These are phyloP conservation scores for Argynnis bischoffii DNA, from an alignment of 2,888 invertebrate genomes.

Conservation along the genomic window DNA sequence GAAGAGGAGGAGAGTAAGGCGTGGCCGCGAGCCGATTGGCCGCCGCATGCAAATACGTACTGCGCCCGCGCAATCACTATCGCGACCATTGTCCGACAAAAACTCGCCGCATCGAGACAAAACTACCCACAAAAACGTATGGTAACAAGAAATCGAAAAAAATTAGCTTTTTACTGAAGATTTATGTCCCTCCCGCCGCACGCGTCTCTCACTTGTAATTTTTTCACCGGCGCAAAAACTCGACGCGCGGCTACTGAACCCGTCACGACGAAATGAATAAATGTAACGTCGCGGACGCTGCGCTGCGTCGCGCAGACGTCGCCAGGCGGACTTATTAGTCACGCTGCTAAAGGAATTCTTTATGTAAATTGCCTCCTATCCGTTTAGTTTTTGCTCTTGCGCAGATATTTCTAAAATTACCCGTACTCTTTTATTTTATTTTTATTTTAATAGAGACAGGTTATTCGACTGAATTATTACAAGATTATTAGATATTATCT, in stretches of 20 bases:
- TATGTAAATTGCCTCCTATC: conserved; percentile 11
- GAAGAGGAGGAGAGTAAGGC: conserved; percentile 39
- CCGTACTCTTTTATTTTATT: not conserved
- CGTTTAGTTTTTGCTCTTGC: conserved; percentile 8
- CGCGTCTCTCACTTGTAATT: conserved; percentile 32
- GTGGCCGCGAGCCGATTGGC: conserved; percentile 51
- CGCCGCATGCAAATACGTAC: conserved; percentile 71
- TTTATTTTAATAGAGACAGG: conserved; percentile 4
- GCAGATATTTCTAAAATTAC: not conserved
- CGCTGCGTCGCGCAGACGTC: conserved; percentile 17
- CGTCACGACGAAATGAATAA: conserved; percentile 27
- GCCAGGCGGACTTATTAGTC: conserved; percentile 20
- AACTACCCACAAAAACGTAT: conserved; percentile 67
- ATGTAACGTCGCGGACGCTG: conserved; percentile 30
- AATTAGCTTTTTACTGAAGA: conserved; percentile 70
- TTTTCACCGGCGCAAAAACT: conserved; percentile 37
- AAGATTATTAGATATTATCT: no score
- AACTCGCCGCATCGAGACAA: conserved; percentile 60
- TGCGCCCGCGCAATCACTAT: conserved; percentile 60
- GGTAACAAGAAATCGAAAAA: conserved; percentile 76
- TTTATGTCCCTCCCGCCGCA: conserved; percentile 54
- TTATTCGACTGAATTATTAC: not conserved
- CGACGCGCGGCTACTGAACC: conserved; percentile 30
- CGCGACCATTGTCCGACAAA: conserved; percentile 64
- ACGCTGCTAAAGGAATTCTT: conserved; percentile 16